Percentiles rank a stretch among this genome's conserved stretches.
Conservation (phyloP, 2,888 invertebrate species). For the Philereme vetulata region DNA sequence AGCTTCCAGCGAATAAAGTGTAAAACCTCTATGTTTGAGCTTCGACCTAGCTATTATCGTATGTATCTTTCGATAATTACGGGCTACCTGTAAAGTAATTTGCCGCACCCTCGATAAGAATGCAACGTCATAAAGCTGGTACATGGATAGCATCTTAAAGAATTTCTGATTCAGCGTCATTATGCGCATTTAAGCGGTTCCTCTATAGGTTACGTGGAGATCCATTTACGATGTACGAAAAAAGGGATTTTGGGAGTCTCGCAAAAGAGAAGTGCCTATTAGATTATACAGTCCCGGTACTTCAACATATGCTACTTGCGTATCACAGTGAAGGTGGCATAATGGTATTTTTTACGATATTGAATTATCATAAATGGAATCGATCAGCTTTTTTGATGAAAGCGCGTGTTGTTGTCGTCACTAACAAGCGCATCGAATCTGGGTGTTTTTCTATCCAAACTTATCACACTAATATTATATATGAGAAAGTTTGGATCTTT, state of each 20-base stretch:
- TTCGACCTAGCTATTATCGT: no score
- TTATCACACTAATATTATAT: no score
- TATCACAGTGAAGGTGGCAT: constrained; percentile 55
- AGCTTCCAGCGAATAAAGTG: no score
- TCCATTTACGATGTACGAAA: constrained; percentile 66
- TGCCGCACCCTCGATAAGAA: constrained; percentile 55
- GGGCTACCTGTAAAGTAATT: constrained; percentile 48
- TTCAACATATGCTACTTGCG: constrained; percentile 55
- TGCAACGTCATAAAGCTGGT: constrained; percentile 60
- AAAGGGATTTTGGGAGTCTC: constrained; percentile 55
- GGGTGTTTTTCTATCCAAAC: no score
- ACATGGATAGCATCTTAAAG: constrained; percentile 50
- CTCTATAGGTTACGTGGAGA: constrained; percentile 56
- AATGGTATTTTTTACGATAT: constrained; percentile 59
- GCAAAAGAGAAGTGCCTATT: constrained; percentile 56
- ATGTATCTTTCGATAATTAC: constrained; percentile 6
- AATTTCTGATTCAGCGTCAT: constrained; percentile 59
- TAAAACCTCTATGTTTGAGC: no score
- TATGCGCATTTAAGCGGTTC: constrained; percentile 52
- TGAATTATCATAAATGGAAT: constrained; percentile 38
- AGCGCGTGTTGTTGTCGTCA: background rate
- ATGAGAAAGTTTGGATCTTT: no score
- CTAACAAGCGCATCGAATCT: no score
- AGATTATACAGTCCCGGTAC: constrained; percentile 52
- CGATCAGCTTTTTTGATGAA: constrained; percentile 51